Percentiles rank a stretch among this genome's conserved stretches.
Evolutionary conservation across 1,140 invertebrate genomes (phyloP).

Genomic region (Pectinophora gossypiella): DNA sequence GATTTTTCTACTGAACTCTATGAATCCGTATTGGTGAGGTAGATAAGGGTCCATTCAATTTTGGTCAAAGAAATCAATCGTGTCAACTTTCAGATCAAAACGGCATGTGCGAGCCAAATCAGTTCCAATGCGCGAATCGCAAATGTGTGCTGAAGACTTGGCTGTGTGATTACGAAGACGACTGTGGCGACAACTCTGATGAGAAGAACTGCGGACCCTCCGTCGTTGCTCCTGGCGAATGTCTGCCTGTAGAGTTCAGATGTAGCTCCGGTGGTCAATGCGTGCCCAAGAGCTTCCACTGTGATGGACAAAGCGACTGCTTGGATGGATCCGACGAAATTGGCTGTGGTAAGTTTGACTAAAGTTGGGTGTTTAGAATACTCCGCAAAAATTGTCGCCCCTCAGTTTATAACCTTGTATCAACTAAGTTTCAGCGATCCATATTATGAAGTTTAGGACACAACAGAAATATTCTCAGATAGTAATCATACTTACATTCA

Average conservation of each 20-base stretch:
- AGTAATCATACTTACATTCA: too few species aligned
- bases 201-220: slow-evolving; percentile 80
- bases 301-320: slow-evolving; percentile 93
- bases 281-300: slow-evolving; percentile 95
- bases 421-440: too few species aligned
- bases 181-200: slow-evolving; percentile 94
- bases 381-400: too few species aligned
- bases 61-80: too few species aligned
- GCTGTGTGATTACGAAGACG: slow-evolving; percentile 92
- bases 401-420: too few species aligned
- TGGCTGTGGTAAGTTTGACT: slow-evolving; percentile 86
- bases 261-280: slow-evolving; percentile 89
- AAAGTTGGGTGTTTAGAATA: too few species aligned
- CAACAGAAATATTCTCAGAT: too few species aligned
- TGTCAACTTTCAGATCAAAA: slow-evolving; percentile 24
- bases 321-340: slow-evolving; percentile 93
- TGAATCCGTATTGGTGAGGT: too few species aligned
- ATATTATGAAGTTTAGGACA: too few species aligned
- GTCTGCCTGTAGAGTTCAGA: slow-evolving; percentile 88
- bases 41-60: too few species aligned
- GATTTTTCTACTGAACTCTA: too few species aligned
- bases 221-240: slow-evolving; percentile 78
- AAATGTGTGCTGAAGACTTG: slow-evolving; percentile 95
- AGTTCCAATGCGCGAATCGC: slow-evolving; percentile 91
- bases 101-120: slow-evolving; percentile 92